These are phyloP conservation scores for Amphilophus citrinellus DNA, from an alignment of 2,113 vertebrate genomes.

Conservation along the genomic window DNA sequence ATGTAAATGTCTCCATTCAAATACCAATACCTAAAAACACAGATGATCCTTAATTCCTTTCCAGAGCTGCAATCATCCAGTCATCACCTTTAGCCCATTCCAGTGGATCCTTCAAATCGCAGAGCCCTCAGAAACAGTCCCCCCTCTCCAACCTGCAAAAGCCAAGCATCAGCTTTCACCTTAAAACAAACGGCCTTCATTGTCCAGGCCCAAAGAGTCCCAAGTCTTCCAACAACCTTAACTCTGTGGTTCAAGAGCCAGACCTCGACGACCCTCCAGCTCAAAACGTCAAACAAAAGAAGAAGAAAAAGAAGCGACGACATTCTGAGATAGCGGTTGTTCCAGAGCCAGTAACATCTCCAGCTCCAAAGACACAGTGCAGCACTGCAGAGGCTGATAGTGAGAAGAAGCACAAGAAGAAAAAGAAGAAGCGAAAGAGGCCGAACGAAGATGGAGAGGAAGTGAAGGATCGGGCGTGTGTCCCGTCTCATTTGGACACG, in stretches of 20 bases:
- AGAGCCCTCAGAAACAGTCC: conserved; percentile 68
- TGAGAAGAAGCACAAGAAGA: conserved; percentile 67
- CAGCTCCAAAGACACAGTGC: neutral
- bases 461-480: conserved; percentile 11
- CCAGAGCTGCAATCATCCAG: conserved; percentile 80
- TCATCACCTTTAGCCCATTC: conserved; percentile 57
- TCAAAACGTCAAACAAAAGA: conserved; percentile 56
- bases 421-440: conserved; percentile 63
- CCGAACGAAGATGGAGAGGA: conserved; percentile 33
- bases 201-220: conserved; percentile 52
- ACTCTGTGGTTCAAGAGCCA: conserved; percentile 17
- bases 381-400: conserved; percentile 32
- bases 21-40: neutral
- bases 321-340: conserved; percentile 70
- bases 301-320: conserved; percentile 74
- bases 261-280: conserved; percentile 15
- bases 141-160: conserved; percentile 55
- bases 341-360: neutral
- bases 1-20: neutral
- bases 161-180: conserved; percentile 57
- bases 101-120: conserved; percentile 66
- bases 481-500: conserved; percentile 69
- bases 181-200: conserved; percentile 69
- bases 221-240: conserved; percentile 59
- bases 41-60: neutral